Evolutionary conservation across 2,888 invertebrate genomes (phyloP).

Genomic region (Drosophila tanythrix): DNA sequence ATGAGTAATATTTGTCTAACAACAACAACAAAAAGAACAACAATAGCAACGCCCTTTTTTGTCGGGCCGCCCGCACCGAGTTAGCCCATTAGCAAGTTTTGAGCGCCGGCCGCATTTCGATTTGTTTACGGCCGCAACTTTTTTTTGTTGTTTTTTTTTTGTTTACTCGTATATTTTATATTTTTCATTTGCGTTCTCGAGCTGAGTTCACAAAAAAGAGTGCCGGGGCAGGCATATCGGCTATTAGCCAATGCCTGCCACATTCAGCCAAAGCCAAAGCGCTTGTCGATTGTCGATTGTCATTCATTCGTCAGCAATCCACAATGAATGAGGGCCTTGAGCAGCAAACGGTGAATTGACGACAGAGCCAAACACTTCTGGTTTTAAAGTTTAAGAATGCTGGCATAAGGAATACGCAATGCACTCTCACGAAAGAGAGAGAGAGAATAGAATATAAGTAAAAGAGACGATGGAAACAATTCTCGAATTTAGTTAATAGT

Average conservation of each 20-base stretch:
- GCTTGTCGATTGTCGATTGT: no score
- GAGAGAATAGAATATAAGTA: background rate
- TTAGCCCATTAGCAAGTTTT: conserved; percentile 55
- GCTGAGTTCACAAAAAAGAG: conserved; percentile 16
- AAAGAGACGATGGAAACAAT: background rate
- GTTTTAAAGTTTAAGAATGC: background rate
- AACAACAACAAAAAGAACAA: conserved; percentile 30
- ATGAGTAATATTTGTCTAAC: conserved; percentile 78
- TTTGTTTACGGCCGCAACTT: conserved; percentile 51
- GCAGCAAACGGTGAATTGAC: background rate
- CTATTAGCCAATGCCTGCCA: conserved; percentile 19
- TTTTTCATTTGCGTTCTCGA: conserved; percentile 5
- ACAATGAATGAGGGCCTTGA: background rate
- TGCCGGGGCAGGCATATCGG: conserved; percentile 32
- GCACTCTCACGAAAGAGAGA: background rate
- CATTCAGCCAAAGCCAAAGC: conserved; percentile 4
- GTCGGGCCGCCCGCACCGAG: conserved; percentile 70
- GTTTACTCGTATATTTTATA: background rate
- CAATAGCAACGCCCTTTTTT: conserved; percentile 72
- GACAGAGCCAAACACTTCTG: background rate
- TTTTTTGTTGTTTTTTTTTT: conserved; percentile 6
- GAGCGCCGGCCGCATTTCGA: conserved; percentile 57
- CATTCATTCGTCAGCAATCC: no score
- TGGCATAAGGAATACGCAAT: background rate
- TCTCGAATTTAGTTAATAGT: background rate